Evolutionary conservation across 2,113 vertebrate genomes (phyloP).

Genomic region (Gavialis gangeticus): DNA sequence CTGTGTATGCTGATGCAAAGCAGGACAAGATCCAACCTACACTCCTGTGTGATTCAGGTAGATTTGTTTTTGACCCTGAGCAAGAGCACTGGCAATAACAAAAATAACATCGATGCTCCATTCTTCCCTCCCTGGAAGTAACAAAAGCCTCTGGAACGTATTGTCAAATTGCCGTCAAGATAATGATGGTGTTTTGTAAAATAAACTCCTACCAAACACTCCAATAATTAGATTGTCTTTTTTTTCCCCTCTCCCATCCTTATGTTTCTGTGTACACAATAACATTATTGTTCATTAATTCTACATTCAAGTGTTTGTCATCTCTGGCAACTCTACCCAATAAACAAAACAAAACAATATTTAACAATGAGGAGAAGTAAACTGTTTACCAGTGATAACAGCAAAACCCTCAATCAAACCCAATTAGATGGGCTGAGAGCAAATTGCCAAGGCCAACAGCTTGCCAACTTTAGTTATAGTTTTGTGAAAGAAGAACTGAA

Average conservation of each 20-base stretch:
- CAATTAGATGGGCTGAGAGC: not conserved
- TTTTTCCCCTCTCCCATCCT: slow-evolving; percentile 25
- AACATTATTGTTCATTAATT: slow-evolving; percentile 68
- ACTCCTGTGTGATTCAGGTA: not conserved
- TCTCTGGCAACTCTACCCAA: slow-evolving; percentile 22
- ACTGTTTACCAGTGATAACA: slow-evolving; percentile 36
- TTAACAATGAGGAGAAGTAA: slow-evolving; percentile 51
- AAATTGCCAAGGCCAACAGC: slow-evolving; percentile 23
- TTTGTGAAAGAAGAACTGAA: not conserved
- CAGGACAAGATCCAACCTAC: not conserved
- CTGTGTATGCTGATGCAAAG: fast-evolving
- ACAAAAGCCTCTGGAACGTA: slow-evolving; percentile 56
- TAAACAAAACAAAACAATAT: slow-evolving; percentile 50
- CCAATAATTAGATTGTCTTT: slow-evolving; percentile 59
- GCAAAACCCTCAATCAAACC: slow-evolving; percentile 41
- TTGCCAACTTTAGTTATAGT: not conserved
- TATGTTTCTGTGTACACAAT: slow-evolving; percentile 64
- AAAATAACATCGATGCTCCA: not conserved
- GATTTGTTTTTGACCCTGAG: not conserved
- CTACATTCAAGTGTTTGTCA: slow-evolving; percentile 41
- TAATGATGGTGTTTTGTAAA: slow-evolving; percentile 67
- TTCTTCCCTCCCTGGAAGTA: slow-evolving; percentile 33
- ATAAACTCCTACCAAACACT: slow-evolving; percentile 57
- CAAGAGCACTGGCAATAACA: not conserved
- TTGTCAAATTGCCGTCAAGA: slow-evolving; percentile 55